phyloP scores from a whole-genome alignment of 2,113 vertebrate genomes.

The Thalassoma bifasciatum region DNA sequence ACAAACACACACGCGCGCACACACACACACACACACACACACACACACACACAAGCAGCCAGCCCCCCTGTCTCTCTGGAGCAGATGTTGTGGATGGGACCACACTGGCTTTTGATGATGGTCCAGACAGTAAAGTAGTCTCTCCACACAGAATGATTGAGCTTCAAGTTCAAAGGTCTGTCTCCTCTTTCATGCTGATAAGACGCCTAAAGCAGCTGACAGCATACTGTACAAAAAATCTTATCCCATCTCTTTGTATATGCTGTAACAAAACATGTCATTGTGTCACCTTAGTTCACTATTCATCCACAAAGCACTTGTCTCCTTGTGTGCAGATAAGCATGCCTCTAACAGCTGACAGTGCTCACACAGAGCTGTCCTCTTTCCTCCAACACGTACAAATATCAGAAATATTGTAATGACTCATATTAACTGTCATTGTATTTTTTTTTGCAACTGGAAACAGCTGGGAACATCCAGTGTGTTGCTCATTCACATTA shows the following conservation, averaged over 20 bases:
- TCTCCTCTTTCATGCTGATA: slow-evolving; percentile 33
- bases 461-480: neutral
- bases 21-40: slow-evolving; percentile 16
- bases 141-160: slow-evolving; percentile 22
- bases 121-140: slow-evolving; percentile 4
- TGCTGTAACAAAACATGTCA: slow-evolving; percentile 14
- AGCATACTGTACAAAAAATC: slow-evolving; percentile 1
- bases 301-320: slow-evolving; percentile 47
- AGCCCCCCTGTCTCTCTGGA: slow-evolving; percentile 10
- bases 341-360: slow-evolving; percentile 44
- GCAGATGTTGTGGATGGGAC: slow-evolving; percentile 53
- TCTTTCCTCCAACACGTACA: neutral
- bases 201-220: slow-evolving; percentile 52
- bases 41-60: slow-evolving; percentile 12
- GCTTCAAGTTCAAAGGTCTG: slow-evolving; percentile 15
- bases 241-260: slow-evolving; percentile 14
- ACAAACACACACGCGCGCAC: slow-evolving; percentile 5
- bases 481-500: neutral
- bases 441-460: neutral
- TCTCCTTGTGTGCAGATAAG: slow-evolving; percentile 38
- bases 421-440: neutral
- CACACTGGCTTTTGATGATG: slow-evolving; percentile 31
- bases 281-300: neutral
- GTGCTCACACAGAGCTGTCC: slow-evolving; percentile 5
- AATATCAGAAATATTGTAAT: neutral